These are phyloP conservation scores for Drosophila limbata DNA, from an alignment of 2,888 invertebrate genomes.

Conservation along the genomic window DNA sequence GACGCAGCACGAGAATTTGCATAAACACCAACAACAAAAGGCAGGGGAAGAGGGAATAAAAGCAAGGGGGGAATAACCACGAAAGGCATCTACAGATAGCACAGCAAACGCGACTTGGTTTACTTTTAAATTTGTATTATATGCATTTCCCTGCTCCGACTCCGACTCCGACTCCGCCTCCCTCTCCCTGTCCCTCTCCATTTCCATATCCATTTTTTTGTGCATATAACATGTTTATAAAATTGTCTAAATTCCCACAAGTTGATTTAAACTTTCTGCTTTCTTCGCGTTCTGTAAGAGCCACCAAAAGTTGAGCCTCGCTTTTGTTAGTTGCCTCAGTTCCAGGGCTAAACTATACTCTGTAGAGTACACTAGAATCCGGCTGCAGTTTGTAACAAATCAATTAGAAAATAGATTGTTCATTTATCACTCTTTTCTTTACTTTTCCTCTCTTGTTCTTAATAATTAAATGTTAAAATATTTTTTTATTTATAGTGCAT, in stretches of 20 bases:
- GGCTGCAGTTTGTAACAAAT: background rate
- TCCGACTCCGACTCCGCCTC: background rate
- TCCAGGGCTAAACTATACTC: background rate
- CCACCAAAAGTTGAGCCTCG: constrained; percentile 58
- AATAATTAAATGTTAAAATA: background rate
- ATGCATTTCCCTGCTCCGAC: constrained; percentile 50
- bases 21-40: constrained; percentile 57
- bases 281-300: constrained; percentile 41
- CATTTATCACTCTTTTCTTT: background rate
- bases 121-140: constrained; percentile 79
- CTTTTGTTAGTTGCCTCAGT: constrained; percentile 60
- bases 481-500: constrained; percentile 18
- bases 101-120: constrained; percentile 65
- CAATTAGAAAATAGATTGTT: background rate
- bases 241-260: constrained; percentile 82
- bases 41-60: constrained; percentile 26
- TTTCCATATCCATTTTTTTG: constrained; percentile 32
- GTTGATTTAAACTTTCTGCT: constrained; percentile 81
- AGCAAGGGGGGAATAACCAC: constrained; percentile 19
- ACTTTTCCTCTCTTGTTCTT: background rate
- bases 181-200: background rate
- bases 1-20: constrained; percentile 61
- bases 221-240: constrained; percentile 76
- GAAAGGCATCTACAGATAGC: constrained; percentile 72
- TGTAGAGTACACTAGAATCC: background rate